Base-by-base conservation (phyloP, 2,113 vertebrate genomes). In the Atherinomorus stipes region DNA sequence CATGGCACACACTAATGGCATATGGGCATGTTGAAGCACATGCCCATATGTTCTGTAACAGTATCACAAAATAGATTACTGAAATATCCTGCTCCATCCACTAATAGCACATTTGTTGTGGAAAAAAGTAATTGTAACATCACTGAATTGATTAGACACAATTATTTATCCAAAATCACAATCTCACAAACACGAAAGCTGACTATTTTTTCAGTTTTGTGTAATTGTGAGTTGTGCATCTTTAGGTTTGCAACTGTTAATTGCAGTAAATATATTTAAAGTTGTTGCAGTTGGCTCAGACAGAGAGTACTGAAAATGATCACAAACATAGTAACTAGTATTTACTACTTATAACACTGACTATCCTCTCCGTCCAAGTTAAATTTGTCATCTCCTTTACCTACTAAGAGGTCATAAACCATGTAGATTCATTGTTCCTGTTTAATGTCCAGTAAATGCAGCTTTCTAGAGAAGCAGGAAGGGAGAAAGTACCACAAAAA, bases 401-500 rank as follows among this genome's bases (percentile, higher is more conserved):
- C 5, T 28, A 22, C 19, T 2, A 58, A 26, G 34, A 22, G 38
- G 4, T 11, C 0, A 16, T 16, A 5, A 50, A 42, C 4, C 11
- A 15, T 51, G 9, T 25, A 2, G 8, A 8, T n/a, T 19, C 5
- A 10, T 21, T 47, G 26, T 50, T 22, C 2, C 11, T 64, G 8
- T 64, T 26, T 52, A 40, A 52, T 52, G 25, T 4, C 63, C 16
- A 44, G 13, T 28, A 51, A 40, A 52, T 22, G 42, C 25, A 56
- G 4, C 8, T 50, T 45, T 45, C 4, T 4, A 22, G 12, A 0
- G 11, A 38, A 50, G 0, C 58, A 51, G 77, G 58, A 76, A 62
- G 71, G 49, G 28, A 47, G 42, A 16, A 13, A 44, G 40, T 51
- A 15, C 19, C 54, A 66, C 42, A n/a, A 52, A 63, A 49, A 42